phyloP scores from a whole-genome alignment of 2,797 vertebrate species.

The Neosilurus hyrtlii region DNA sequence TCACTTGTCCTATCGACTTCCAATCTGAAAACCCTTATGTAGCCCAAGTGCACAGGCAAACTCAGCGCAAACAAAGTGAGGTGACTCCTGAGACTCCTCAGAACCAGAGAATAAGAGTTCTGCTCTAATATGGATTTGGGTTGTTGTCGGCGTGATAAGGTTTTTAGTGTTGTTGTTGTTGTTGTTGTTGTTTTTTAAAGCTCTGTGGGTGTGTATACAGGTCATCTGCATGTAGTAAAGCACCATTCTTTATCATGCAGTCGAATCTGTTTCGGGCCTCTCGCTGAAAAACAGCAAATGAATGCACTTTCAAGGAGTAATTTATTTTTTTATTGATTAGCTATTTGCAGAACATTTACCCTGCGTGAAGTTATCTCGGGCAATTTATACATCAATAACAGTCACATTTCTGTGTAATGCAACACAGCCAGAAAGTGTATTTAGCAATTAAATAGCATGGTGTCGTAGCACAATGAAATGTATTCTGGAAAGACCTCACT shows the following conservation, averaged over 20 bases:
- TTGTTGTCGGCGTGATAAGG: neutral
- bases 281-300: slow-evolving; percentile 4
- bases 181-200: neutral
- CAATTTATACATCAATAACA: slow-evolving; percentile 37
- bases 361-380: slow-evolving; percentile 34
- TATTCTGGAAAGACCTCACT: neutral
- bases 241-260: neutral
- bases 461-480: neutral
- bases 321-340: slow-evolving; percentile 34
- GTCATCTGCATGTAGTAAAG: neutral
- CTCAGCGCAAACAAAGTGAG: neutral
- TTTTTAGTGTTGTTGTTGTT: neutral
- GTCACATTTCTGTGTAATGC: slow-evolving; percentile 28
- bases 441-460: slow-evolving; percentile 26
- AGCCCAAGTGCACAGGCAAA: neutral
- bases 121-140: neutral
- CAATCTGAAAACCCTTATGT: slow-evolving; percentile 10
- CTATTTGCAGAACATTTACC: slow-evolving; percentile 39
- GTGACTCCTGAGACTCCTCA: neutral
- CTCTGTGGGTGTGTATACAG: no score
- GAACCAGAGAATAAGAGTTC: neutral
- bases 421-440: slow-evolving; percentile 25
- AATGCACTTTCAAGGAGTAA: slow-evolving; percentile 11
- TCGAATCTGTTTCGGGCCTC: neutral
- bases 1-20: slow-evolving; percentile 33